Base-by-base conservation (phyloP, 2,888 invertebrate species). In the Steinernema hermaphroditum region DNA sequence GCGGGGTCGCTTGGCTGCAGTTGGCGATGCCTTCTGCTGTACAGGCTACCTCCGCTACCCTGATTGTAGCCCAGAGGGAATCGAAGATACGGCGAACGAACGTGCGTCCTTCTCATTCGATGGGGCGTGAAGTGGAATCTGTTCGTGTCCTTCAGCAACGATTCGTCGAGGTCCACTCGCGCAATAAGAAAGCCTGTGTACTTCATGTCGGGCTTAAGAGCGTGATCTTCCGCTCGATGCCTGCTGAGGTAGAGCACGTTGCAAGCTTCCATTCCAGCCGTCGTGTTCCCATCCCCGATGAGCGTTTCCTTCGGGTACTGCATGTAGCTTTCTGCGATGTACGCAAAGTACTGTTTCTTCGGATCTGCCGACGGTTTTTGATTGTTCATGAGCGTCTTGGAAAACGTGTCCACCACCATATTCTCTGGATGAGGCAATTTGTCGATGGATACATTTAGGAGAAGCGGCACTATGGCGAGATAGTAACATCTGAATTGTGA, bases 181-280 rank as follows among this genome's bases (percentile, higher is more conserved):
- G 81, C 86, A 62, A 86, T 85, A 68, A 86, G 73, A 71, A 84
- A 86, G 32, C 86, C 86, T 0, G 85, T 85, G 75, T 86, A 86
- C 70, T 82, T 82, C 29, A 84, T 72, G 2, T 81, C 81, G 6
- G 77, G 62, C 41, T 76, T 46, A 54, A 86, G 73, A 8, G 81
- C 80, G 8, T 77, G 71, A 70, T 86, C 86, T 57, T 80, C 79
- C 0, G 83, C 78, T 27, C 77, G 76, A 72, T 83, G 80, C 24
- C 85, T 75, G 29, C 79, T 78, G 27, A 84, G 72, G 73, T 85
- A 84, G n/a, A 75, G 78, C 6, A 82, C 80, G 75, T 79, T 83
- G 73, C 86, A 86, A 4, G 78, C 79, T n/a, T 76, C 76, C 54
- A 78, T 70, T 14, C 77, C 81, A 9, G 72, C 72, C 6, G 78